Conservation (phyloP, 2,113 vertebrate genomes). For the Patagioenas fasciata region DNA sequence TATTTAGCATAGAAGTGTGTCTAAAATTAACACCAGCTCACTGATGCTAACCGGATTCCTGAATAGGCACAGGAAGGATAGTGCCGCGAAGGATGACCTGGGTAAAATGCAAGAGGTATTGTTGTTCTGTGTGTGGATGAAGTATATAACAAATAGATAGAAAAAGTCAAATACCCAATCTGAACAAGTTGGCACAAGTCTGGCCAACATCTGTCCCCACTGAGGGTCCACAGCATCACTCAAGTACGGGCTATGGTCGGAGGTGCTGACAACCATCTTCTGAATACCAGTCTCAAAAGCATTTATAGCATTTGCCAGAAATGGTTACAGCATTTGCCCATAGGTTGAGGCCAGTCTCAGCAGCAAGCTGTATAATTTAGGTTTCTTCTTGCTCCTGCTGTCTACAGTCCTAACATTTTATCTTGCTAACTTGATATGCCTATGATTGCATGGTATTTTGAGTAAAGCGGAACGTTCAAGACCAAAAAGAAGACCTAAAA, state of each 20-base stretch:
- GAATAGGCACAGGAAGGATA: not conserved
- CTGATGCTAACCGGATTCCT: not conserved
- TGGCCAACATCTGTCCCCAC: not conserved
- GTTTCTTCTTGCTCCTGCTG: not conserved
- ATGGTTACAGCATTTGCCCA: not conserved
- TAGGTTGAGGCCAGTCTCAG: not conserved
- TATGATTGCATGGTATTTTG: not conserved
- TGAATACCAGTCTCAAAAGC: not conserved
- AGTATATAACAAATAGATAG: not conserved
- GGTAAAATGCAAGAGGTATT: not conserved
- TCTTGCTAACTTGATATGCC: not conserved
- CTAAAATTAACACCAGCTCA: not conserved
- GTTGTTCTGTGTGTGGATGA: not conserved
- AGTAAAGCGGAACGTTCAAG: not conserved
- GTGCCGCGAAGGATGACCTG: not conserved
- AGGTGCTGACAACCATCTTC: not conserved
- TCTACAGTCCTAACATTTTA: not conserved
- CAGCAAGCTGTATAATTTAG: not conserved
- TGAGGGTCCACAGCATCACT: not conserved
- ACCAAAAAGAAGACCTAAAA: not conserved
- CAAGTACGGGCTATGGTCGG: rapidly evolving
- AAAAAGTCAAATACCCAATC: not conserved
- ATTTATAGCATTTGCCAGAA: not conserved
- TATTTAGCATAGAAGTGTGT: not conserved
- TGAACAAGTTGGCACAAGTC: not conserved